Base-by-base conservation (phyloP, 2,113 vertebrate species). In the Glaucomys volans region DNA sequence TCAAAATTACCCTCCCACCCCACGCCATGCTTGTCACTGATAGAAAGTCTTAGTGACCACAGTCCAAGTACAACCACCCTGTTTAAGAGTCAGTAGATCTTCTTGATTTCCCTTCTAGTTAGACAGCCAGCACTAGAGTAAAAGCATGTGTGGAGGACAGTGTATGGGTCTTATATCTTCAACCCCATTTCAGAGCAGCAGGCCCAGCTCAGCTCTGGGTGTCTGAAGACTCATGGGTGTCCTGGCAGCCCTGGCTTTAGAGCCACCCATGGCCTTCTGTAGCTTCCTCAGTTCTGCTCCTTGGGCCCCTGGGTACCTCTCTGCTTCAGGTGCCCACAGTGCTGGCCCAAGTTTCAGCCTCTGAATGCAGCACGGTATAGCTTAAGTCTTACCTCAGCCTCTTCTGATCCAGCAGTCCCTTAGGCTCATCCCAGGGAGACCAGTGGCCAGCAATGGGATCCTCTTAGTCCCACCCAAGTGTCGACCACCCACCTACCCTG, bases 391-490 rank as follows among this genome's bases (percentile, higher is more conserved):
- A 26, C 84, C 5, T 74, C 6, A 4, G 14, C 71, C 22, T 66
- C 59, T 87, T 28, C 32, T 54, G 1, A 18, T 59, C 30, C 5
- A 26, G 13, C 52, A 54, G 40, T 9, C 52, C 79, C 32, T 40
- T 7, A 8, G 28, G 16, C 80, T 50, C 40, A n/a, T 24, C 37
- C 5, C 40, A 5, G 37, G 32, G 54, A 50, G 71, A 30, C 13
- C 1, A 1, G 20, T 22, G 20, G 11, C 44, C 5, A 8, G 14
- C 20, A 6, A 5, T 9, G 4, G 20, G 24, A 57, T 4, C 37
- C 32, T 54, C 35, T 11, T 7, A 26, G 57, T 37, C 0, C 4
- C 71, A 13, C 32, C 24, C 6, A 11, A 20, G 80, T 9, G 10
- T 24, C 92, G 85, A 22, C 50, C 47, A 67, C 28, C 22, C 7